phyloP scores from a whole-genome alignment of 2,113 vertebrate species.

The Chitala chitala region DNA sequence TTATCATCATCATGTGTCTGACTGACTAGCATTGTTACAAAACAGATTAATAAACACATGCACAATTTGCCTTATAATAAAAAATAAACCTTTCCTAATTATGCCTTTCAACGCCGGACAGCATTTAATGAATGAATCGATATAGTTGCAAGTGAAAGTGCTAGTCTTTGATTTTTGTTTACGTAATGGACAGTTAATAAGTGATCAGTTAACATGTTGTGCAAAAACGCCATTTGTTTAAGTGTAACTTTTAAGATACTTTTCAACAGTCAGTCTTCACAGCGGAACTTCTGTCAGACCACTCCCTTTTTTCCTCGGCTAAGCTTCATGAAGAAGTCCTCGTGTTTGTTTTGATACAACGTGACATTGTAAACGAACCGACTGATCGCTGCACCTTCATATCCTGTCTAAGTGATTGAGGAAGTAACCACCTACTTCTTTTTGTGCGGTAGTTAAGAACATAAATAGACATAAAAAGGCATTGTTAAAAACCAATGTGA shows the following conservation, averaged over 20 bases:
- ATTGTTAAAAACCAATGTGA: conserved; percentile 34
- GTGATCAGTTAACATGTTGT: not conserved
- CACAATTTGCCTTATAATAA: conserved; percentile 22
- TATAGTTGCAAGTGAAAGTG: not conserved
- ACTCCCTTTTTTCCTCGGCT: not conserved
- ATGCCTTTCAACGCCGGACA: conserved; percentile 7
- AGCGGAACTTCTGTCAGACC: not conserved
- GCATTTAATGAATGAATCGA: conserved; percentile 9
- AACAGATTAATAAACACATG: conserved; percentile 40
- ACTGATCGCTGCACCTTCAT: conserved; percentile 54
- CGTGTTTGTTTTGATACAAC: conserved; percentile 44
- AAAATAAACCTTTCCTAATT: conserved; percentile 17
- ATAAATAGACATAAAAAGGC: conserved; percentile 56
- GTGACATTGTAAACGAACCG: conserved; percentile 43
- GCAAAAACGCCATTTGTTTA: not conserved
- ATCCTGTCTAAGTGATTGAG: conserved; percentile 64
- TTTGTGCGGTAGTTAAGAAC: conserved; percentile 55
- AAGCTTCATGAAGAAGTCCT: conserved; percentile 25
- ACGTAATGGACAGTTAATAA: not conserved
- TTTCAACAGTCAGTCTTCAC: not conserved
- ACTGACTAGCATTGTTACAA: conserved; percentile 45
- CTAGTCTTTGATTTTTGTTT: not conserved
- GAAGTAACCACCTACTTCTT: conserved; percentile 61
- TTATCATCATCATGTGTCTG: conserved; percentile 58
- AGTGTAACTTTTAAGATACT: not conserved